These are phyloP conservation scores for Andrena flavipes DNA, from an alignment of 2,888 invertebrate genomes.

Conservation along the genomic window DNA sequence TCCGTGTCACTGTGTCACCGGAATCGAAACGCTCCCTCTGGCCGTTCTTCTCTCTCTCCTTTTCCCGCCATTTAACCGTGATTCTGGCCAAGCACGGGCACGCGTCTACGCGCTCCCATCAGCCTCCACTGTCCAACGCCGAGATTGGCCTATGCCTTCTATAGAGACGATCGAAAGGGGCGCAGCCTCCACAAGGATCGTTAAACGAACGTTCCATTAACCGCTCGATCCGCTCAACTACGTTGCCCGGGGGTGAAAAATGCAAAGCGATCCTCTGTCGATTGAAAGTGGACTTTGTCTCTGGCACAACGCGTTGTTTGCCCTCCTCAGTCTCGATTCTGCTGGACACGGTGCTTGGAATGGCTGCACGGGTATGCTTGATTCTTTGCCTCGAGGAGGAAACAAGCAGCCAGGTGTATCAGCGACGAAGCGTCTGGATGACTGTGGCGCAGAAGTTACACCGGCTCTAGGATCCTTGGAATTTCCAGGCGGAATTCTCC, in stretches of 20 bases:
- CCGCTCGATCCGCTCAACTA: slow-evolving; percentile 39
- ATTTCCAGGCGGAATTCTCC: slow-evolving; percentile 48
- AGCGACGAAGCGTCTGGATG: neutral
- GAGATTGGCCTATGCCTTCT: slow-evolving; percentile 44
- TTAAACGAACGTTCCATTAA: slow-evolving; percentile 57
- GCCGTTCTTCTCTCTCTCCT: slow-evolving; percentile 21
- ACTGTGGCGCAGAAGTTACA: too few relatives aligned
- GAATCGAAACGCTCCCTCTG: slow-evolving; percentile 73
- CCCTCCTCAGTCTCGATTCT: neutral
- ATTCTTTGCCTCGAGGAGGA: slow-evolving; percentile 1
- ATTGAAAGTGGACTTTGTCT: slow-evolving; percentile 36
- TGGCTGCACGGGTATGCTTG: neutral
- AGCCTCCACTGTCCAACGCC: slow-evolving; percentile 38
- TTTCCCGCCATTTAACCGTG: slow-evolving; percentile 18
- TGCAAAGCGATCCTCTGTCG: slow-evolving; percentile 37
- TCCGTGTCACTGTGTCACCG: slow-evolving; percentile 83
- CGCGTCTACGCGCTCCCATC: slow-evolving; percentile 35
- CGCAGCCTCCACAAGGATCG: slow-evolving; percentile 37
- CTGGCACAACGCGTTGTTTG: slow-evolving; percentile 17
- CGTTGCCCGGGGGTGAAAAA: slow-evolving; percentile 40
- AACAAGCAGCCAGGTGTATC: slow-evolving; percentile 1
- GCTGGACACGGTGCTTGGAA: neutral
- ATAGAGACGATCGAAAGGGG: slow-evolving; percentile 42
- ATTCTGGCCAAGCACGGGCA: slow-evolving; percentile 30
- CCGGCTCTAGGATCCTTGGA: neutral